Base-by-base conservation (phyloP, 2,888 invertebrate species). In the Drosophila leonis region DNA sequence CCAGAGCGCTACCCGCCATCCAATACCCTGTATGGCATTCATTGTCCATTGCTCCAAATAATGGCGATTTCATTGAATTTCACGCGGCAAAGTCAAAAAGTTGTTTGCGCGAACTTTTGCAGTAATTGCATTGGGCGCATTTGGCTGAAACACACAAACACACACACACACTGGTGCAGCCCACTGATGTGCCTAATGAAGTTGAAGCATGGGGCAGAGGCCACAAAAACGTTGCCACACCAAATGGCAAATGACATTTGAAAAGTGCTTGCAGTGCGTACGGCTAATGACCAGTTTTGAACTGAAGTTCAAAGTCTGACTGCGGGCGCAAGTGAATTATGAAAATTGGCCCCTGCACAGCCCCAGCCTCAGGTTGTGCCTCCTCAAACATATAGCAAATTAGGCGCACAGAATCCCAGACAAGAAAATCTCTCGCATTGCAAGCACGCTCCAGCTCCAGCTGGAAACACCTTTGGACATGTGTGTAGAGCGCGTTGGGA, bases 61-160 rank as follows among this genome's bases (percentile, higher is more conserved):
- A 90, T 85, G 83, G 86, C 75, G 85, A 80, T 85, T 85, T 85
- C 83, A 85, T 85, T 85, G 90, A 85, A 85, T 88, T 88, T 84
- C 65, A 82, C 78, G 85, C 90, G 80, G 72, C 73, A 90, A 85
- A 90, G 85, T 90, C 90, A 88, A 80, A 85, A 85, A 85, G 87
- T 89, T 85, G 84, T 89, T 89, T 87, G 82, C 89, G 72, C 79
- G 73, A 86, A 89, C 75, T 89, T 90, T 90, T 65, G 75, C 88
- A 84, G 88, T 90, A 89, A 90, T 90, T 89, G 85, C 90, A 84
- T 70, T 70, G 88, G 65, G 64, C 62, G 76, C 64, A 42, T 24
- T 51, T 66, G 48, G 12, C 15, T 55, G 59, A 39, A 62, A 61
- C 68, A 31, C 68, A 57, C 64, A 46, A 51, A 69, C 46, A 39